Evolutionary conservation across 2,797 vertebrate species (phyloP).

Genomic region (Coccyzus lansbergi): DNA sequence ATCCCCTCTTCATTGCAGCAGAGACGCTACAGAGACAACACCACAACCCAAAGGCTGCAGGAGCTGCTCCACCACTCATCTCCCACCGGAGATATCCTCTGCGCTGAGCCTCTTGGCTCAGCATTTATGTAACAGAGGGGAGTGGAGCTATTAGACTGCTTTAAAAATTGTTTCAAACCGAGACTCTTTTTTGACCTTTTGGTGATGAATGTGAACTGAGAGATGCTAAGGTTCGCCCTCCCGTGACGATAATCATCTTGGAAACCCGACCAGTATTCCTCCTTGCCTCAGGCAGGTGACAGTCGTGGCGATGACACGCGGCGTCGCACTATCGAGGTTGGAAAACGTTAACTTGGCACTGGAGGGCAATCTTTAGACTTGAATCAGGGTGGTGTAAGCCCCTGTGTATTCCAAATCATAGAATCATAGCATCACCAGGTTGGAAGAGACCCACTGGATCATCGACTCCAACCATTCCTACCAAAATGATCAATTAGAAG

Average conservation of each 20-base stretch:
- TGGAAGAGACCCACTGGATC: too few species aligned
- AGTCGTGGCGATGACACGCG: background rate
- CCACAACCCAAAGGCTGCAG: background rate
- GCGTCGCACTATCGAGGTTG: background rate
- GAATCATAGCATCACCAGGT: too few species aligned
- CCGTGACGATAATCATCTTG: background rate
- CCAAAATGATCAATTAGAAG: background rate
- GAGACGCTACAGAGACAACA: background rate
- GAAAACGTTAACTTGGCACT: background rate
- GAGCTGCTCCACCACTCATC: background rate
- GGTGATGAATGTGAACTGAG: constrained; percentile 60
- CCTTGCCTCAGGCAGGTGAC: constrained; percentile 45
- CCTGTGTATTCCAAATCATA: background rate
- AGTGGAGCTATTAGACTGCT: background rate
- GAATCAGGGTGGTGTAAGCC: background rate
- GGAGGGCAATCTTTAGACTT: background rate
- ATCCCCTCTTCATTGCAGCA: background rate
- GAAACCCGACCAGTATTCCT: background rate
- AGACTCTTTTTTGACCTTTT: constrained; percentile 50
- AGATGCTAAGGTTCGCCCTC: constrained; percentile 1
- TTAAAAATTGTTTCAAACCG: background rate
- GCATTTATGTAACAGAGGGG: background rate
- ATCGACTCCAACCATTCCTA: too few species aligned
- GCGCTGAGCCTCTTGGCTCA: background rate
- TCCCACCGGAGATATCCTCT: rapidly evolving